Base-by-base conservation (phyloP, 2,888 invertebrate genomes). In the Xestia sexstrigata region DNA sequence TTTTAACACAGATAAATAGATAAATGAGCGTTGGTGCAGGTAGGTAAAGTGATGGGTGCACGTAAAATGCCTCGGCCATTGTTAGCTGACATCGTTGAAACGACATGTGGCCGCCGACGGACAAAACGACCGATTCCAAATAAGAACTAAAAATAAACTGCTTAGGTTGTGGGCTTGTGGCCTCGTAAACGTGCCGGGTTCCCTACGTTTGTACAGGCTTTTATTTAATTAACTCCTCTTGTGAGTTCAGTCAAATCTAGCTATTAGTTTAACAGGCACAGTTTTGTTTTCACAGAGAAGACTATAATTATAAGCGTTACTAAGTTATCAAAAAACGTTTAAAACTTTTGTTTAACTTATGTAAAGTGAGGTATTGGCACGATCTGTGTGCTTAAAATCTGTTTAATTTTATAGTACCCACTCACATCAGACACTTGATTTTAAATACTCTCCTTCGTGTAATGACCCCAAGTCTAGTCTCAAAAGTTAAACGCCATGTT, bases 61-160 rank as follows among this genome's bases (percentile, higher is more conserved):
- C 87, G 85, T 85, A 86, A 87, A 89, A 89, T 90, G 88, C 90
- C 91, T 79, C 90, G 89, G 92, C 92, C 91, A 92, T 93, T 92
- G 91, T 93, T 88, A 90, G 73, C 79, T 72, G 76, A 89, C 89
- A 90, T 92, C 90, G 87, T 88, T 86, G 91, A 86, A 90, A 89
- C 93, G 92, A 94, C 94, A 95, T 94, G 93, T 94, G 93, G 93
- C 90, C 92, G 89, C 88, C 92, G 90, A 88, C 91, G 91, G 92
- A 93, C 93, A 92, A 93, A 94, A 94, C 93, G 93, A 91, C 91
- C 91, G 90, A 91, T 91, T 93, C 90, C 87, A 91, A 93, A 92
- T 91, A 91, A 90, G 91, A 91, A 93, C 91, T 90, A 91, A 91
- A 93, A 92, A 89, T 88, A 90, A 87, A 90, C 87, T 83, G 84